These are phyloP conservation scores for Prostheceraeus crozeri DNA, from an alignment of 2,888 invertebrate genomes.

Conservation along the genomic window DNA sequence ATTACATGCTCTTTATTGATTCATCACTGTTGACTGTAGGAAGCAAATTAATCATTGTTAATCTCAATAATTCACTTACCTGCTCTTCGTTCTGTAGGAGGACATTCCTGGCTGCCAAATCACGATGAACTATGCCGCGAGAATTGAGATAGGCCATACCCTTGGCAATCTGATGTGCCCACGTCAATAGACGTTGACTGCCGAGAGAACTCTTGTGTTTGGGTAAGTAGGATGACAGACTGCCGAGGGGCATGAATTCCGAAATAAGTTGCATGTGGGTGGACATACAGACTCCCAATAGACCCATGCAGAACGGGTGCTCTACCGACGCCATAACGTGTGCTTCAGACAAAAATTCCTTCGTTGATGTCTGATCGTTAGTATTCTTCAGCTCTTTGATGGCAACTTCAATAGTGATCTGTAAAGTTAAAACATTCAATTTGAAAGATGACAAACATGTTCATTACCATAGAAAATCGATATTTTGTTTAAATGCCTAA, in stretches of 20 bases:
- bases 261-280: constrained; percentile 95
- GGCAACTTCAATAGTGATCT: no score
- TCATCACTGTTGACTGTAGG: no score
- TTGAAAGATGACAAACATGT: no score
- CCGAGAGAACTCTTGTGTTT: constrained; percentile 61
- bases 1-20: no score
- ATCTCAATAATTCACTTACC: no score
- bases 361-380: no score
- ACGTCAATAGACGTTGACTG: not conserved
- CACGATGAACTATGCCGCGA: constrained; percentile 83
- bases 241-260: constrained; percentile 91
- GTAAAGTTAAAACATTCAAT: no score
- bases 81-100: constrained; percentile 58
- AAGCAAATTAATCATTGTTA: no score
- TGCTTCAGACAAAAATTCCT: no score
- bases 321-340: constrained; percentile 96
- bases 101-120: constrained; percentile 91
- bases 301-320: constrained; percentile 82
- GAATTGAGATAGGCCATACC: constrained; percentile 92
- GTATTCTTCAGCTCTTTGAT: no score
- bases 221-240: constrained; percentile 83
- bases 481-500: no score
- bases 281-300: constrained; percentile 90
- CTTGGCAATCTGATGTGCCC: constrained; percentile 45
- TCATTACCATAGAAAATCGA: no score